Base-by-base conservation (phyloP, 1,140 invertebrate species). In the Drosophila novamexicana region DNA sequence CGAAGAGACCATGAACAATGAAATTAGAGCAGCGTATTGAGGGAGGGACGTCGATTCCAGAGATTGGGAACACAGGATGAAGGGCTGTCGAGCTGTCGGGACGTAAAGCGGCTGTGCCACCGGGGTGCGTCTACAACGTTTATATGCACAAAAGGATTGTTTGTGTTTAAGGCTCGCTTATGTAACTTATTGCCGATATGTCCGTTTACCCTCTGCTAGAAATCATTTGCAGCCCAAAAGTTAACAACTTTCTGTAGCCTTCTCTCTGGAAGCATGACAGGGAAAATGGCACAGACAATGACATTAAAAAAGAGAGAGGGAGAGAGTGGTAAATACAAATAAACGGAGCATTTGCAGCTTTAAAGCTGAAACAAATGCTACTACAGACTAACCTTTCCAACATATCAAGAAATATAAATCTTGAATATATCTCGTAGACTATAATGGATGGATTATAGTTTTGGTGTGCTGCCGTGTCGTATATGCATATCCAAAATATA, bases 1-100 rank as follows among this genome's bases (percentile, higher is more conserved):
- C 83, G 9, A 79, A 83, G 84, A 88, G 84, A 89, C 79, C 83
- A 84, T 88, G 83, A 83, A 89, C 84, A 88, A 88, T 88, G 83
- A 88, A 88, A 88, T 88, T 88, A 88, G 83, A 88, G 83, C 83
- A 88, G 59, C 65, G 70, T 66, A 62, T 83, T 83, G 83, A 88
- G 83, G 84, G 83, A 88, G 78, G 73, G 8, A 76, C 29, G 16
- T 14, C 29, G 29, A 42, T 44, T 40, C 37, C 61, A 34, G 14
- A 16, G 22, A 49, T 34, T 36, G 45, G 4, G 9, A 49, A 34
- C 14, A 34, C 18, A 29, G 61, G 44, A 10, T 53, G 37, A 57
- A 40, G 10, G 59, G 10, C 16, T n/a, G 18, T 42, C 16, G 16
- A 6, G 7, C 34, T 40, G 39, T 29, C 61, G 18, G 14, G 18